Evolutionary conservation across 2,113 vertebrate species (phyloP).

Genomic region (Lontra canadensis): DNA sequence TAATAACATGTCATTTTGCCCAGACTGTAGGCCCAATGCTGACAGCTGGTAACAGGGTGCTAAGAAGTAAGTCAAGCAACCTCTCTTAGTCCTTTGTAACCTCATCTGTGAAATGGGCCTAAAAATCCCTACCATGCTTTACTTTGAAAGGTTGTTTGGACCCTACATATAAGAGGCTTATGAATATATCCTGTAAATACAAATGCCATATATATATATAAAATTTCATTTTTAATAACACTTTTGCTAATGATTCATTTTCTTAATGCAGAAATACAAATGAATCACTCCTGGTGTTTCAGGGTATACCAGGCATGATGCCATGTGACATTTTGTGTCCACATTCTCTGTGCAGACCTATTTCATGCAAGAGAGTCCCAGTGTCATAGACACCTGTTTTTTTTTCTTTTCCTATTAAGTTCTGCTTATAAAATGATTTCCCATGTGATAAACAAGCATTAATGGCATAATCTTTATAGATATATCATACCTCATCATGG

Average conservation of each 20-base stretch:
- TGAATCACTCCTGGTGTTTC: neutral
- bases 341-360: neutral
- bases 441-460: neutral
- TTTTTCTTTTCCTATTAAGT: neutral
- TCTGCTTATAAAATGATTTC: neutral
- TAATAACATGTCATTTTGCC: neutral
- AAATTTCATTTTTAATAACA: constrained; percentile 33
- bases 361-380: neutral
- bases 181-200: neutral
- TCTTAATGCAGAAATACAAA: neutral
- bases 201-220: neutral
- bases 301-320: neutral
- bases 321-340: neutral
- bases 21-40: neutral
- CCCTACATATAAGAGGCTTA: neutral
- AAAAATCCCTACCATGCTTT: neutral
- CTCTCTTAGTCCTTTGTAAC: neutral
- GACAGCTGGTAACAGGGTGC: neutral
- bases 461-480: neutral
- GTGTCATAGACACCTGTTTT: neutral
- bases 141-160: neutral
- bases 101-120: neutral
- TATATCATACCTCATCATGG: too few relatives aligned
- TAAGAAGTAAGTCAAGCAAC: neutral
- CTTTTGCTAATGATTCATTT: neutral